Base-by-base conservation (phyloP, 2,797 vertebrate genomes). In the Characodon lateralis region DNA sequence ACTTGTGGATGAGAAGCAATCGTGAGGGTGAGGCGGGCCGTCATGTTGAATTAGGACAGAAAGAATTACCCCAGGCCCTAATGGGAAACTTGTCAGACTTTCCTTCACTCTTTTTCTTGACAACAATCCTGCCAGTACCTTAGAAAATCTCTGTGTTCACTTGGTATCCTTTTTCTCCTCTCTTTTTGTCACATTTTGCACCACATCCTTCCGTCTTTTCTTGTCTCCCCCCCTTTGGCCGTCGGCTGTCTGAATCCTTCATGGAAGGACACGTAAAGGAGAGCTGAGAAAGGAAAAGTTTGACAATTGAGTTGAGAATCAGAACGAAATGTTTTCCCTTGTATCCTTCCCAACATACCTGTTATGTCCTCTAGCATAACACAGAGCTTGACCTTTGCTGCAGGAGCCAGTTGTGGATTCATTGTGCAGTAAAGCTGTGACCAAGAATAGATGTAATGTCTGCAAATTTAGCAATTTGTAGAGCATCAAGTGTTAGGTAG, bases 41-140 rank as follows among this genome's bases (percentile, higher is more conserved):
- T 92, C 92, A 83, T 89, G 89, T 93, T 85, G 91, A 87, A 93
- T 94, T 93, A 93, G 87, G 81, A 74, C 80, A 90, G 86, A 84
- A 83, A 74, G 82, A 81, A 90, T 91, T 87, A 89, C 90, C 77
- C 71, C 8, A 26, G 78, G 85, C 88, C 81, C 83, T 83, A 93
- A 91, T 91, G 88, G 88, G 89, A 90, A 83, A 86, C 81, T 85
- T 91, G 83, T 88, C 85, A 81, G 87, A 81, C 82, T 78, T 71
- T 83, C 78, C 72, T 69, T 70, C 66, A 74, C 69, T 82, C 68
- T 83, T 71, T 71, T 78, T 81, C 66, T 48, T 24, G 35, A 4
- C 59, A 75, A 74, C 72, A 82, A 31, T 87, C 70, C 50, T 77
- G 79, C 58, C 78, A 69, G 84, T 77, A 79, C 74, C 74, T 77